Conservation (phyloP, 2,113 vertebrate genomes). For the Anoura caudifer region DNA sequence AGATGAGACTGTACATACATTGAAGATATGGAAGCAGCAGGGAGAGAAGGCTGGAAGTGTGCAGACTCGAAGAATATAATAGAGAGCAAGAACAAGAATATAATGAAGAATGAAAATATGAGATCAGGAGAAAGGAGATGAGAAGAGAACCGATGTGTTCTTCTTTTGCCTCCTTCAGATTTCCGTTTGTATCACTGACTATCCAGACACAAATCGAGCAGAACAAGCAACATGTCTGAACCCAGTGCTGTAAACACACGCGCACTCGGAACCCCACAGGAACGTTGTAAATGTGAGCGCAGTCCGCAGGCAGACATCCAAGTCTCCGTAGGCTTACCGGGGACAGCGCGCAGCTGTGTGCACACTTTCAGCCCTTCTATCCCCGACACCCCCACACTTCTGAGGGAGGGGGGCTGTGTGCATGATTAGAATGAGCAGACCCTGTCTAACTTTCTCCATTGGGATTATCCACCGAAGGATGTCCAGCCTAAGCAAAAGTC, state of each 20-base stretch:
- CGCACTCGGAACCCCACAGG: not conserved
- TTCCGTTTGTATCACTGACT: conserved; percentile 34
- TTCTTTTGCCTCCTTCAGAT: conserved; percentile 63
- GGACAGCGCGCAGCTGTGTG: not conserved
- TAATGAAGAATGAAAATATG: conserved; percentile 37
- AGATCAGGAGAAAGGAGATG: not conserved
- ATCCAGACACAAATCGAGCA: conserved; percentile 60
- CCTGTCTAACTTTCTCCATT: not conserved
- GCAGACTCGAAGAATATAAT: not conserved
- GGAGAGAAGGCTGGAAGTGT: not conserved
- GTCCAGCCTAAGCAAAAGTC: not conserved
- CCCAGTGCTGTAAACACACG: not conserved
- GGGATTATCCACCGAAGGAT: not conserved
- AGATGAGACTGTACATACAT: not conserved
- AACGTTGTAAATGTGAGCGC: not conserved
- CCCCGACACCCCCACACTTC: not conserved
- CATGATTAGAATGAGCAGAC: not conserved
- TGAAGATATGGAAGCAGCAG: not conserved
- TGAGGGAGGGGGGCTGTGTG: not conserved
- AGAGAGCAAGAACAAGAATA: not conserved
- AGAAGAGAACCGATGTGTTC: not conserved
- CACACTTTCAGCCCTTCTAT: not conserved
- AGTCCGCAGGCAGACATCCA: not conserved
- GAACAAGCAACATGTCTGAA: conserved; percentile 62
- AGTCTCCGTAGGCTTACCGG: not conserved